phyloP scores from a whole-genome alignment of 2,888 invertebrate species.

The Drosophila meridionalis region DNA sequence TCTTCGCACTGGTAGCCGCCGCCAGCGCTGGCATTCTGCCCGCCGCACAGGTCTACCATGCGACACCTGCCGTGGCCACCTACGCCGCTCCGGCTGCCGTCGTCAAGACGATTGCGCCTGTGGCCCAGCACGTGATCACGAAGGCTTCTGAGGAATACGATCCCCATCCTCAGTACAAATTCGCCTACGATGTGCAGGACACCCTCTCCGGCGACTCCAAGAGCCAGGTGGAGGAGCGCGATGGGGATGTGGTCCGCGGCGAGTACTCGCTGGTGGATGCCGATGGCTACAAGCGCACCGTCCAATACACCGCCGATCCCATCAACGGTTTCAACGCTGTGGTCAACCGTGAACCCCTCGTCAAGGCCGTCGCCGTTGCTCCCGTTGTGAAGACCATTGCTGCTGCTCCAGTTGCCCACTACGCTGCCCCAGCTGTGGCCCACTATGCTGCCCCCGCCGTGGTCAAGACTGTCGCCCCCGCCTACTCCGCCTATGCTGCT shows the following conservation, averaged over 20 bases:
- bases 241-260: conserved; percentile 84
- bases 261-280: conserved; percentile 84
- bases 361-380: conserved; percentile 57
- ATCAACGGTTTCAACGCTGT: conserved; percentile 84
- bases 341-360: conserved; percentile 75
- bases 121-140: conserved; percentile 68
- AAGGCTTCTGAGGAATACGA: conserved; percentile 79
- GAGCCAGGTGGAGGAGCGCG: conserved; percentile 83
- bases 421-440: conserved; percentile 51
- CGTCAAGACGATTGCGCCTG: conserved; percentile 15
- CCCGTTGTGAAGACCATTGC: conserved; percentile 47
- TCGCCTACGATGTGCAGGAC: conserved; percentile 83
- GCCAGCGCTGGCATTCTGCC: conserved; percentile 73
- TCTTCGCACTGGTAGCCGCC: conserved; percentile 69
- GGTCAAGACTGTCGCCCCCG: conserved; percentile 57
- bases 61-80: conserved; percentile 49
- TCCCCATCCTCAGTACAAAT: conserved; percentile 83
- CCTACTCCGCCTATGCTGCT: conserved; percentile 38
- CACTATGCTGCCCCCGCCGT: conserved; percentile 55
- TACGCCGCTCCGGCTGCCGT: conserved; percentile 52
- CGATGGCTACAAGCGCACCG: conserved; percentile 83
- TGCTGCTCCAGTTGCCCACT: conserved; percentile 48
- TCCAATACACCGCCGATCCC: conserved; percentile 83
- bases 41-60: conserved; percentile 60
- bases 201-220: conserved; percentile 83